phyloP scores from a whole-genome alignment of 2,113 vertebrate species.

The Psophia crepitans region DNA sequence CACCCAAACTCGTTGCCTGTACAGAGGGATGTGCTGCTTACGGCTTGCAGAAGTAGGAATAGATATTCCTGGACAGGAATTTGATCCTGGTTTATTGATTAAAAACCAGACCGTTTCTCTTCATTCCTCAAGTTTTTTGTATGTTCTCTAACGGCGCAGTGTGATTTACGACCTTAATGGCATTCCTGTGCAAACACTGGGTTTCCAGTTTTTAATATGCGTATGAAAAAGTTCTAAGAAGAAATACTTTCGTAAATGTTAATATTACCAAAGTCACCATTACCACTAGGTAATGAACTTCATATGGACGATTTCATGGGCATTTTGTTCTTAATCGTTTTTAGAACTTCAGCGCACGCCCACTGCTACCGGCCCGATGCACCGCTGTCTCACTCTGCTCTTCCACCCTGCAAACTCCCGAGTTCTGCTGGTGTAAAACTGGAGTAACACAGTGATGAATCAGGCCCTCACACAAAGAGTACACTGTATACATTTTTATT shows the following conservation, averaged over 20 bases:
- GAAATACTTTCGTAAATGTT: conserved; percentile 38
- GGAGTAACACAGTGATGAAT: not conserved
- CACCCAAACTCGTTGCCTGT: not conserved
- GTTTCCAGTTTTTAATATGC: conserved; percentile 52
- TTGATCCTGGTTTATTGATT: conserved; percentile 37
- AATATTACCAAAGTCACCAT: not conserved
- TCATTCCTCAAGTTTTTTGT: conserved; percentile 3
- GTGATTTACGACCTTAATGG: conserved; percentile 38
- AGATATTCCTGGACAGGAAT: conserved; percentile 4
- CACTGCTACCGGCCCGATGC: not conserved
- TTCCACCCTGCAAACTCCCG: not conserved
- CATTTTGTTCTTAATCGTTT: conserved; percentile 30
- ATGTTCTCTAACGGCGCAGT: not conserved
- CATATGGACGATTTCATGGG: not conserved
- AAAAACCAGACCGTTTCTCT: not conserved
- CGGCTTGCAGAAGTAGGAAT: conserved; percentile 34
- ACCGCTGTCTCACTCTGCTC: not conserved
- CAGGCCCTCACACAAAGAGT: conserved; percentile 7
- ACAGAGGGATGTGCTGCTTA: conserved; percentile 45
- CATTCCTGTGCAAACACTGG: conserved; percentile 4
- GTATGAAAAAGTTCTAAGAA: conserved; percentile 30
- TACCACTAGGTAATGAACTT: conserved; percentile 33
- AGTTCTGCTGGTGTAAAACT: not conserved
- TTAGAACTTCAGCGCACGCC: not conserved
- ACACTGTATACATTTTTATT: conserved; percentile 51